Evolutionary conservation across 2,113 vertebrate genomes (phyloP), one percentile per base, ranked within the genome.

Genomic region (Mormyrus iriodes): DNA sequence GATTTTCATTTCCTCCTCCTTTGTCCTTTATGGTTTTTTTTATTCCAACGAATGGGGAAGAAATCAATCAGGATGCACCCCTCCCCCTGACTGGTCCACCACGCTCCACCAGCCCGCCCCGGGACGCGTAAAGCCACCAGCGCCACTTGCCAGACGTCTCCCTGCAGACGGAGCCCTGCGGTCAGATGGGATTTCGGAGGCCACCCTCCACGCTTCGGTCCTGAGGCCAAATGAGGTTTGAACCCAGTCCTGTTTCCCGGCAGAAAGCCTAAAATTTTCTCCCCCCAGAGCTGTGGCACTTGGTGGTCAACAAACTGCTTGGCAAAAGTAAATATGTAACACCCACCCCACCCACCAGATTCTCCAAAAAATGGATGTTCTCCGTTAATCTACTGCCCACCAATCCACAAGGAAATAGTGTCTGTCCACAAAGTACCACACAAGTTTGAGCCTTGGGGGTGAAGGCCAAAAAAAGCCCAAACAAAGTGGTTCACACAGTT

Each of bases 21-120:
- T 42, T 0, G 5, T 15, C 69, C 15, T 35, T 76, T 24, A n/a
- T 85, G n/a, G 52, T 88, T 88, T 88, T 88, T n/a, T 65, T n/a
- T 39, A 61, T 88, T 17, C 46, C 42, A 24, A 31, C 9, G 82
- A n/a, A 61, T 82, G 88, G 83, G 58, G 35, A 86, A 90, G 31
- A 90, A 6, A 90, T 89, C 82, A 90, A 90, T 86, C 13, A 42
- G 73, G 35, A 15, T 76, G 31, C 13, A 21, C 13, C 21, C 39
- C 6, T 42, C 86, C 15, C 42, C 19, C 5, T 7, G 3, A 65
- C 51, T 82, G 42, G 49, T 10, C 46, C n/a, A 19, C 46, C 19
- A 21, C 19, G 49, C 12, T 61, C 73, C 21, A 46, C 61, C 24
- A 61, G n/a, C 61, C 44, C 0, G 15, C 27, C 12, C 39, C 17